These are phyloP conservation scores for Salvelinus sp. DNA, from an alignment of 2,113 vertebrate genomes.

Conservation along the genomic window DNA sequence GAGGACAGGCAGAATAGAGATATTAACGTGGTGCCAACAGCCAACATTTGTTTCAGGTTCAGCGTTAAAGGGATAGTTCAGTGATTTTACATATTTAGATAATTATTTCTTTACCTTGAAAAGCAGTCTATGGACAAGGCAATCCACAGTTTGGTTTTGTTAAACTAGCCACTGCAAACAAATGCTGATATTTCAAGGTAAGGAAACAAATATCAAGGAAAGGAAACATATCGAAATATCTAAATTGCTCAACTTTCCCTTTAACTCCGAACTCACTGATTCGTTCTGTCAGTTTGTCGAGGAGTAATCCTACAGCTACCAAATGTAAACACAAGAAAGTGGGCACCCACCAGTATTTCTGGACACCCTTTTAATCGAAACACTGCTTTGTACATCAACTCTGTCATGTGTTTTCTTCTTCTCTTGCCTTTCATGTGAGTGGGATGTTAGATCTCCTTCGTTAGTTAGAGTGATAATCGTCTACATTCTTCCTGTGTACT, in stretches of 20 bases:
- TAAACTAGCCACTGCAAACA: no score
- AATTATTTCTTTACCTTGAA: slow-evolving; percentile 6
- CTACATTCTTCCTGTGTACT: slow-evolving; percentile 57
- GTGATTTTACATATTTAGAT: not conserved
- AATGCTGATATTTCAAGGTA: no score
- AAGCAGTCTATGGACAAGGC: not conserved
- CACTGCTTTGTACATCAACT: slow-evolving; percentile 29
- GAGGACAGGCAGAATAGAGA: slow-evolving; percentile 42
- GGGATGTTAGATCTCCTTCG: slow-evolving; percentile 45
- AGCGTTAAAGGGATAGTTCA: slow-evolving; percentile 18
- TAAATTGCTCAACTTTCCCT: not conserved
- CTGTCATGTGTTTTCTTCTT: slow-evolving; percentile 36
- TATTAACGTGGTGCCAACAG: slow-evolving; percentile 61
- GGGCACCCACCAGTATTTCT: slow-evolving; percentile 60
- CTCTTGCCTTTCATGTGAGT: slow-evolving; percentile 49
- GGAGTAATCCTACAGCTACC: slow-evolving; percentile 54
- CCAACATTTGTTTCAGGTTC: slow-evolving; percentile 71
- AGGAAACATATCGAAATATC: no score
- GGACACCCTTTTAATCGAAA: slow-evolving; percentile 63
- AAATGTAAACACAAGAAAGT: slow-evolving; percentile 59
- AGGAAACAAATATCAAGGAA: no score
- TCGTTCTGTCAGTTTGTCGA: slow-evolving; percentile 43
- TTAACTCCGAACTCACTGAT: slow-evolving; percentile 33
- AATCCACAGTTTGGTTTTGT: no score
- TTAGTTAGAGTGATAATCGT: slow-evolving; percentile 61